Evolutionary conservation across 2,888 invertebrate species (phyloP), one percentile per base, ranked within the genome.

Genomic region (Saturnia pavonia): DNA sequence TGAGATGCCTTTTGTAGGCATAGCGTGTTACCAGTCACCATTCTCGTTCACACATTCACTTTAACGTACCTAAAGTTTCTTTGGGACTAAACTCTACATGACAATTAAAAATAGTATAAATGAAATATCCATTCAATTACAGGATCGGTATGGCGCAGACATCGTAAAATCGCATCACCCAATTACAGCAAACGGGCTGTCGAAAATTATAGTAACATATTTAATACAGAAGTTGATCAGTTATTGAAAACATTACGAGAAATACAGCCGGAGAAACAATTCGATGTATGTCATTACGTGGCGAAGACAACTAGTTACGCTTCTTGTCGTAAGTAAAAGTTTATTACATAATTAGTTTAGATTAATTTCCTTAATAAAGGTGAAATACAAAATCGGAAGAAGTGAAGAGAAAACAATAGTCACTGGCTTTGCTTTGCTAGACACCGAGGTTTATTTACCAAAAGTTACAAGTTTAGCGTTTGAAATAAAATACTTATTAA

Each of bases 161-260:
- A 91, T 65, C 85, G 92, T n/a, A 92, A 92, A 76, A 81, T 92
- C 72, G 91, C 89, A 0, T 84, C 73, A 1, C 91, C 91, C 0
- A 91, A 90, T 75, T 92, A 88, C 66, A 85, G 89, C 0, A 90
- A 86, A 71, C 82, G 83, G 34, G 88, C 88, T 4, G 82, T 88
- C 14, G 86, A 87, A 45, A 84, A 82, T 69, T 91, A 91, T 76
- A 77, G 72, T 2, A 74, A 74, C 1, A 75, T 84, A 0, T 88
- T 92, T 74, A 88, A 91, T 63, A 73, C 74, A 16, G 92, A 92
- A 78, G 83, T 83, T 2, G 81, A 82, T 4, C 8, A 75, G 0
- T 73, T 92, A 1, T 19, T 91, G 68, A 51, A 82, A n/a, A 78
- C 74, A 51, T 78, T 83, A 14, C 76, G 78, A 19, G 45, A 68